Conservation (phyloP, 2,797 vertebrate genomes). For the Sphaeramia orbicularis region DNA sequence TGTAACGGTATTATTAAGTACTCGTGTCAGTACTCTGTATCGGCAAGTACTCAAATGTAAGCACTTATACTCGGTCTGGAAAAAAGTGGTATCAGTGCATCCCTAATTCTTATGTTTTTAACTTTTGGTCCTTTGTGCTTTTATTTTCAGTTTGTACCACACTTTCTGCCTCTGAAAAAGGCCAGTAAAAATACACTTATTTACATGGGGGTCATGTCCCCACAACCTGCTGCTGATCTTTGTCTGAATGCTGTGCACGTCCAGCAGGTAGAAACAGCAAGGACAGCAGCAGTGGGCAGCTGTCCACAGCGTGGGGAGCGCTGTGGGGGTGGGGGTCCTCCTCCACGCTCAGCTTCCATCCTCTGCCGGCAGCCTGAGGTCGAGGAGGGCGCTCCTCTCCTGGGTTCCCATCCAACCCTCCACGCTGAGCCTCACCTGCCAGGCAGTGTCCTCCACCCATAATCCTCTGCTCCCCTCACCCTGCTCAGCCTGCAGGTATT, state of each 20-base stretch:
- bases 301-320: neutral
- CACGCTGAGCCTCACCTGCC: slow-evolving; percentile 37
- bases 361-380: slow-evolving; percentile 47
- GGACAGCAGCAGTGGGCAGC: slow-evolving; percentile 27
- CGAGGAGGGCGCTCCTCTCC: slow-evolving; percentile 28
- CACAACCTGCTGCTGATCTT: neutral
- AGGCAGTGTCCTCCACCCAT: slow-evolving; percentile 35
- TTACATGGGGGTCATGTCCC: no score
- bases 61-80: no score
- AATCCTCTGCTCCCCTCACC: slow-evolving; percentile 38
- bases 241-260: slow-evolving; percentile 46
- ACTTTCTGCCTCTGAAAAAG: no score
- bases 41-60: no score
- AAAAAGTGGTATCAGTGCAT: no score
- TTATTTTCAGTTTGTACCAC: no score
- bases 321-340: slow-evolving; percentile 11
- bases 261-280: slow-evolving; percentile 21
- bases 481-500: neutral
- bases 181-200: no score
- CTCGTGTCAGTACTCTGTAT: no score
- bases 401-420: neutral
- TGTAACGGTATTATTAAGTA: no score
- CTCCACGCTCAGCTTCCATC: slow-evolving; percentile 25
- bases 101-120: no score
- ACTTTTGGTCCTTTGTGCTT: no score